phyloP scores from a whole-genome alignment of 2,797 vertebrate species.

The Natrix natrix region DNA sequence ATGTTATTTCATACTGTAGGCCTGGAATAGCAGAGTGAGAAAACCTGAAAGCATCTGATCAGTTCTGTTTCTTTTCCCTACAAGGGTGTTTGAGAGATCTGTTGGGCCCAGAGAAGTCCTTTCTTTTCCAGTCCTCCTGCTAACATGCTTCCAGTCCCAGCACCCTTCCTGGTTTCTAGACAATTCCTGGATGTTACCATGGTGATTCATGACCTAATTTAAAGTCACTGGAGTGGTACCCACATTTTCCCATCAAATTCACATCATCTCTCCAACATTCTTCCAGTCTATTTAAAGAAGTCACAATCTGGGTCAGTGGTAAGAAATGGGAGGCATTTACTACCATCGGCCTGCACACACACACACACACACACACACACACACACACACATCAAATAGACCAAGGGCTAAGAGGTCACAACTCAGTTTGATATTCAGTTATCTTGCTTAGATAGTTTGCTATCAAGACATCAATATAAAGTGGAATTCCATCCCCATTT shows the following conservation, averaged over 20 bases:
- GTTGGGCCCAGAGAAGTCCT: not conserved
- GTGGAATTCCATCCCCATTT: not conserved
- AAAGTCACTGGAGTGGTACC: constrained; percentile 42
- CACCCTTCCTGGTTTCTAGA: constrained; percentile 50
- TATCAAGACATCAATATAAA: not conserved
- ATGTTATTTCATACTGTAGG: not conserved
- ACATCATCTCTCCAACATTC: constrained; percentile 11
- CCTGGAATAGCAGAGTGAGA: not conserved
- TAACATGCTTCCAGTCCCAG: not conserved
- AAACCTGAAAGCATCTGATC: not conserved
- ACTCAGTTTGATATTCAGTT: not conserved
- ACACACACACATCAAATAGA: not conserved
- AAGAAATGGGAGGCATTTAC: not conserved
- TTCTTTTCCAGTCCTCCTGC: not conserved
- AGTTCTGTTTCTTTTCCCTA: too few species aligned
- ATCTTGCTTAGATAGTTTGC: not conserved
- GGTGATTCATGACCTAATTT: constrained; percentile 60
- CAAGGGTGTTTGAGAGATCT: not conserved
- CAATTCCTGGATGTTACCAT: constrained; percentile 51
- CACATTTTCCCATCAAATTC: constrained; percentile 26
- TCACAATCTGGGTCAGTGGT: not conserved
- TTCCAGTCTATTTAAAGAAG: not conserved
- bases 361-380: too few species aligned
- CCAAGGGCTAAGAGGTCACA: not conserved
- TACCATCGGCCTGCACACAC: not conserved